phyloP scores from a whole-genome alignment of 2,888 invertebrate genomes.

The Pachliopta kotzebuea region DNA sequence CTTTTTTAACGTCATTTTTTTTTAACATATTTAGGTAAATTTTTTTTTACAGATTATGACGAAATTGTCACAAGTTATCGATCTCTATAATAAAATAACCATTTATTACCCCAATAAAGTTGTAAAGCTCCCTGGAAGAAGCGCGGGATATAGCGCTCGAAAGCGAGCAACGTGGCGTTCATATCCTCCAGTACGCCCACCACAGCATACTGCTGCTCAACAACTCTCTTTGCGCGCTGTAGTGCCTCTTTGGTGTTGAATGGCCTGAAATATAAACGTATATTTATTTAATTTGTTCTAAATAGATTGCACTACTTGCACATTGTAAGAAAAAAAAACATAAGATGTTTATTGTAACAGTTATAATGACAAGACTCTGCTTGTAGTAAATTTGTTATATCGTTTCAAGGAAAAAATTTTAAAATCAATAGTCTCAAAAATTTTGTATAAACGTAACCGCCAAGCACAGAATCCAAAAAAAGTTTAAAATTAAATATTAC shows the following conservation, averaged over 20 bases:
- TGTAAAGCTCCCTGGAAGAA: conserved; percentile 90
- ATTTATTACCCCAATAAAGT: conserved; percentile 87
- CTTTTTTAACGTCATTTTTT: no score
- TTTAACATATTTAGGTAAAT: no score
- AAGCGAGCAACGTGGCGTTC: conserved; percentile 91
- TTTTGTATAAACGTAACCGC: no score
- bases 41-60: not conserved
- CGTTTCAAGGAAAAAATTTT: no score
- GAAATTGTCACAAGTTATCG: not conserved
- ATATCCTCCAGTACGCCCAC: conserved; percentile 94
- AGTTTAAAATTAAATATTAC: no score
- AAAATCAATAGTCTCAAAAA: no score
- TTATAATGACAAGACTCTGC: no score
- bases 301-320: no score
- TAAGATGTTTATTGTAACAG: no score
- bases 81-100: not conserved
- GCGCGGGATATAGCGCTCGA: conserved; percentile 91
- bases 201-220: conserved; percentile 92
- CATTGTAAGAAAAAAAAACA: no score
- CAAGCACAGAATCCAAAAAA: no score
- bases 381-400: no score
- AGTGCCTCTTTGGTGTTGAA: conserved; percentile 92
- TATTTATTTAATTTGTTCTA: not conserved
- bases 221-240: conserved; percentile 91
- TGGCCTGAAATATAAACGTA: conserved; percentile 80